Conservation (phyloP, 2,797 vertebrate genomes). For the Lindbergichthys nudifrons region DNA sequence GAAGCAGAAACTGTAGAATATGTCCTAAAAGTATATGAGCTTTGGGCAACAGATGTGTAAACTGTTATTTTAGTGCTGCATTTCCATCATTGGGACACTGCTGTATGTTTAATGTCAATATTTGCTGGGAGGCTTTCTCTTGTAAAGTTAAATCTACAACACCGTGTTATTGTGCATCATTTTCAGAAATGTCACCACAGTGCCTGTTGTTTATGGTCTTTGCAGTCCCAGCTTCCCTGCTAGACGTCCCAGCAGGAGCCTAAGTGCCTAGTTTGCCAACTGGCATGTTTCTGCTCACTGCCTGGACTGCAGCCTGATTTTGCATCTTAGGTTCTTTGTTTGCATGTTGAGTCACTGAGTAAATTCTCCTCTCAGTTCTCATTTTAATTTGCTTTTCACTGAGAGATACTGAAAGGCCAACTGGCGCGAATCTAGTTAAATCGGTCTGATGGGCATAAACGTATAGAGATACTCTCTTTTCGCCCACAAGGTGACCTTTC, state of each 20-base stretch:
- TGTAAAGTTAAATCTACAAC: slow-evolving; percentile 32
- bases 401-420: slow-evolving; percentile 59
- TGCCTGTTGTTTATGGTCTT: slow-evolving; percentile 53
- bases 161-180: slow-evolving; percentile 35
- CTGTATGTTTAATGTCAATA: slow-evolving; percentile 34
- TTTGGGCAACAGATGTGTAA: slow-evolving; percentile 20
- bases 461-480: slow-evolving; percentile 60
- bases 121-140: slow-evolving; percentile 31
- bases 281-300: slow-evolving; percentile 65
- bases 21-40: background rate
- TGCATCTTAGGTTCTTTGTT: slow-evolving; percentile 66
- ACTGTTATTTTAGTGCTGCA: slow-evolving; percentile 6
- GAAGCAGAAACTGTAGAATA: background rate
- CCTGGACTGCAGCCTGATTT: slow-evolving; percentile 68
- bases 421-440: slow-evolving; percentile 48
- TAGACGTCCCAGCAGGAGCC: slow-evolving; percentile 63
- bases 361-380: slow-evolving; percentile 60
- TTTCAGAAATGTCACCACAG: slow-evolving; percentile 43
- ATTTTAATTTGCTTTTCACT: slow-evolving; percentile 62
- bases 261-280: slow-evolving; percentile 67
- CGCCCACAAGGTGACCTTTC: slow-evolving; percentile 59
- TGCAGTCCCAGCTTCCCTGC: slow-evolving; percentile 51
- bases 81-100: slow-evolving; percentile 8
- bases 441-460: slow-evolving; percentile 56
- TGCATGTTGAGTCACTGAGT: slow-evolving; percentile 54